Percentiles rank a stretch among this genome's conserved stretches.
Conservation (phyloP, 2,113 vertebrate genomes). For the Geothlypis trichas region DNA sequence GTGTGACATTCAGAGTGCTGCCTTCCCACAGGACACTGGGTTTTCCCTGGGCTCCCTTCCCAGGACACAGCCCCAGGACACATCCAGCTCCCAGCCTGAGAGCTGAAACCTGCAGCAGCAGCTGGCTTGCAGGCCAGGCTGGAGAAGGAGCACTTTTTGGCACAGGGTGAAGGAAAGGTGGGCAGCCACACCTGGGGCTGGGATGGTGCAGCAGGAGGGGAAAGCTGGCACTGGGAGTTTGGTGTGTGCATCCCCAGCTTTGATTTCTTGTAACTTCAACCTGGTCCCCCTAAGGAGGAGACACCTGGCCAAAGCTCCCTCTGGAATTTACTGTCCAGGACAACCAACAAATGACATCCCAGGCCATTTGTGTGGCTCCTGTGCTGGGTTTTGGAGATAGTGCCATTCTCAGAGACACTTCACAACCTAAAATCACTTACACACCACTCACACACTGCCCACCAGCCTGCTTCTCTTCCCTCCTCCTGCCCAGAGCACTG, state of each 20-base stretch:
- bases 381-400: accelerated
- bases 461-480: neutral
- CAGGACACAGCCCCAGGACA: neutral
- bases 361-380: neutral
- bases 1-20: neutral
- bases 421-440: neutral
- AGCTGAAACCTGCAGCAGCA: neutral
- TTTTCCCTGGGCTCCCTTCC: neutral
- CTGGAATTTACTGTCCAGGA: neutral
- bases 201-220: neutral
- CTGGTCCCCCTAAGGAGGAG: neutral
- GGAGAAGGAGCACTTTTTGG: neutral
- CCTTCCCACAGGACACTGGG: neutral
- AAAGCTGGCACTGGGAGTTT: neutral
- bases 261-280: neutral
- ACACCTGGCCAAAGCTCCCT: neutral
- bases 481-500: neutral
- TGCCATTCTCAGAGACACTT: neutral
- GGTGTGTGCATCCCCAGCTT: neutral
- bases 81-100: neutral
- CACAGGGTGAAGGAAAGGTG: accelerated
- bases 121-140: neutral
- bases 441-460: neutral
- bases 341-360: neutral
- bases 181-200: neutral